Conservation (phyloP, 2,888 invertebrate species). For the Geophilus truncorum region DNA sequence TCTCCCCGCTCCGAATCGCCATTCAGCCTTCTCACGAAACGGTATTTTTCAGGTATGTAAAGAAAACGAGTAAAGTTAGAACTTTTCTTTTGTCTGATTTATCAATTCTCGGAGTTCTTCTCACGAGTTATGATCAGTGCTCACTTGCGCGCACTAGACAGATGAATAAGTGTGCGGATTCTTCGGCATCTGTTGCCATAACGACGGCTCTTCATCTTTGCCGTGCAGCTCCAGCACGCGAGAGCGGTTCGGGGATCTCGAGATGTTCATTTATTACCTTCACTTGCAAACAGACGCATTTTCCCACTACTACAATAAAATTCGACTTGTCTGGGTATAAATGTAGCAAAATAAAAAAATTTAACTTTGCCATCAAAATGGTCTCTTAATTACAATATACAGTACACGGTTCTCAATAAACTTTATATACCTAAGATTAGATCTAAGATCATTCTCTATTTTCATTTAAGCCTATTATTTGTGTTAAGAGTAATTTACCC, state of each 20-base stretch:
- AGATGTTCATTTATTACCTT: slow-evolving; percentile 16
- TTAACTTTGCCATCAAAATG: no score
- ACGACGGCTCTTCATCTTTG: slow-evolving; percentile 12
- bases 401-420: no score
- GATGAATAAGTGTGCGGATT: slow-evolving; percentile 16
- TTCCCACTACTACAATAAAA: slow-evolving; percentile 9
- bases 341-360: background rate
- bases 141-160: slow-evolving; percentile 12
- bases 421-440: no score
- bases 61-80: background rate
- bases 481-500: no score
- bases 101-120: background rate
- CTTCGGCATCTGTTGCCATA: slow-evolving; percentile 16
- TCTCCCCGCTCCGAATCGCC: no score
- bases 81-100: slow-evolving; percentile 6
- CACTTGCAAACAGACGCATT: slow-evolving; percentile 16
- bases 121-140: slow-evolving; percentile 20
- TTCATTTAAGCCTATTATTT: no score
- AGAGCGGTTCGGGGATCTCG: slow-evolving; percentile 8
- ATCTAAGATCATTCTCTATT: no score
- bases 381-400: no score
- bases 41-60: background rate
- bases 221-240: slow-evolving; percentile 1
- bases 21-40: background rate
- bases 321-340: background rate